Base-by-base conservation (phyloP, 2,113 vertebrate genomes). In the Eidolon helvum region DNA sequence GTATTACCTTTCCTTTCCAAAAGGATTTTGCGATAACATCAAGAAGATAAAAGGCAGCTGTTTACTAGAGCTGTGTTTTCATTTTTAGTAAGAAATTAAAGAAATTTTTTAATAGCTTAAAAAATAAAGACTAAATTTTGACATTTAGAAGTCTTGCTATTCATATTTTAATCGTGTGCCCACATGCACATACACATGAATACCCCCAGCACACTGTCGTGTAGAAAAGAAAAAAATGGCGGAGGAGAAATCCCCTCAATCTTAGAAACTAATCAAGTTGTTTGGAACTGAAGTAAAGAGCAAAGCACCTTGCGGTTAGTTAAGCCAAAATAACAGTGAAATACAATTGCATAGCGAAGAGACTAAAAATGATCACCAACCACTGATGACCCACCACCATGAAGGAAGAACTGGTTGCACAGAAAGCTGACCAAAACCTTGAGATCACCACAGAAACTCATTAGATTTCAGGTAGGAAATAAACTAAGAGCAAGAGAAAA, bases 381-480 rank as follows among this genome's bases (percentile, higher is more conserved):
- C 98, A 98, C 98, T 98, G 98, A 92, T 98, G 97, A 98, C 98
- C 98, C 98, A 98, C 95, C 98, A 99, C 0, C 98, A 96, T 28
- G 93, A 91, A 96, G 97, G 97, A 98, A 98, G 98, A 97, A 94
- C 91, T 40, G 97, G 95, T 9, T 97, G 93, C 88, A 96, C 38
- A 96, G 95, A 97, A 96, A 98, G 96, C 97, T 69, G 85, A 98
- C 96, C 97, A 96, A 98, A 92, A 94, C 98, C 98, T 98, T 98
- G 98, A 98, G 96, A 98, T 98, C 98, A 98, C 92, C 98, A 98
- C 0, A 98, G 98, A 98, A 98, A 97, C 97, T 95, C 97, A 97
- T 98, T 97, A 98, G 97, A 98, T 98, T 98, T 99, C 98, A 98
- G 98, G 97, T 97, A 98, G 98, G 98, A 98, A 96, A 98, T 63